Evolutionary conservation across 2,113 vertebrate genomes (phyloP), one percentile per base, ranked within the genome.

Genomic region (Piaya cayana): DNA sequence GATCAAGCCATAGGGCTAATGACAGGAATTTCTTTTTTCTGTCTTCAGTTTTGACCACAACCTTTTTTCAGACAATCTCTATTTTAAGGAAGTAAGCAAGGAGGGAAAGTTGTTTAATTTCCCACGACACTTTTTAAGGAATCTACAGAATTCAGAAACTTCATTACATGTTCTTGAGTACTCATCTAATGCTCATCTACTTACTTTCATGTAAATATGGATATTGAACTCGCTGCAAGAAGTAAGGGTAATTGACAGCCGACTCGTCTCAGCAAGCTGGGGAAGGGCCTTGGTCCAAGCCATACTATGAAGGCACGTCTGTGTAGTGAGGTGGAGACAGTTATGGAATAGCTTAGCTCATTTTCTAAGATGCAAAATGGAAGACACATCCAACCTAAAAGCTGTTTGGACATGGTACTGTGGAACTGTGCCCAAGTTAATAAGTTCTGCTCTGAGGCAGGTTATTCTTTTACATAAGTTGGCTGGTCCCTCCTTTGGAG

Each of bases 301-400:
- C 68, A 34, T 56, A 47, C 91, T 72, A 87, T 88, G 67, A 95
- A 93, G 88, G 63, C 70, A 88, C 70, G 93, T 92, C 92, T 94
- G 8, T 49, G n/a, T 60, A 90, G 95, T 93, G 93, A 94, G 82
- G 67, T 72, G 88, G 92, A 96, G 82, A 82, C 67, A 50, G 88
- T 45, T 82, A 27, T 93, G 95, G 96, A 96, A 96, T 19, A 82
- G 85, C 63, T 95, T 95, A 95, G 90, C 71, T 96, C 93, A 95
- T 88, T 96, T 92, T 96, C 85, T 95, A 85, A 93, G 84, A 63
- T 80, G 90, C 88, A 96, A 90, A 94, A 92, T 94, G 90, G 93
- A 92, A 96, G 93, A 93, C 36, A 62, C 11, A 29, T 69, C 85
- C 88, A 92, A 58, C 88, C 92, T 93, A 93, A 94, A 95, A 87